These are phyloP conservation scores for Carettochelys insculpta DNA, from an alignment of 2,113 vertebrate species.

Conservation along the genomic window DNA sequence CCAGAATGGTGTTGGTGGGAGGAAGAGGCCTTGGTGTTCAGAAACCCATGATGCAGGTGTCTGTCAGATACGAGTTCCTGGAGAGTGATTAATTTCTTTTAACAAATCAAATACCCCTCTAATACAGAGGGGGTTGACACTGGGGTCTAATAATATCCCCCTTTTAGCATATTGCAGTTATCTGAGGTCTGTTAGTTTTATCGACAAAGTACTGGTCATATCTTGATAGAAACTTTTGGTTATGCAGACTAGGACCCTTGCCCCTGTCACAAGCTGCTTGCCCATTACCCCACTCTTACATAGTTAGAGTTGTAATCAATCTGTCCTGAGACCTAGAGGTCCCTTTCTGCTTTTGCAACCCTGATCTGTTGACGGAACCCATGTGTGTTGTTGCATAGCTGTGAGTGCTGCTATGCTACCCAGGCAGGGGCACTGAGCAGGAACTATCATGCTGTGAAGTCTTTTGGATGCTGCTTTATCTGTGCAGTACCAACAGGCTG, in stretches of 20 bases:
- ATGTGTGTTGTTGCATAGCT: rapidly evolving
- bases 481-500: background rate
- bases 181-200: conserved; percentile 34
- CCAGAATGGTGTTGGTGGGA: background rate
- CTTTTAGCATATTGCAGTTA: conserved; percentile 28
- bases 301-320: background rate
- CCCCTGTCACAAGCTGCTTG: background rate
- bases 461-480: rapidly evolving
- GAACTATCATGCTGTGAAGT: rapidly evolving
- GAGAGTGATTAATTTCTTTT: background rate
- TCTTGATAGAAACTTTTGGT: background rate
- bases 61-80: conserved; percentile 44
- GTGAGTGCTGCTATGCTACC: background rate
- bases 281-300: background rate
- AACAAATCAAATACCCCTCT: background rate
- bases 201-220: conserved; percentile 20
- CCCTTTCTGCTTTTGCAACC: background rate
- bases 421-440: background rate
- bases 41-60: conserved; percentile 27
- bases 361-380: background rate
- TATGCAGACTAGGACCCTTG: background rate
- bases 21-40: background rate
- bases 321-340: rapidly evolving
- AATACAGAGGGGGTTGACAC: background rate
- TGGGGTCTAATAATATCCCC: background rate